These are phyloP conservation scores for Drosophila colorata DNA, from an alignment of 2,888 invertebrate genomes.

Conservation along the genomic window DNA sequence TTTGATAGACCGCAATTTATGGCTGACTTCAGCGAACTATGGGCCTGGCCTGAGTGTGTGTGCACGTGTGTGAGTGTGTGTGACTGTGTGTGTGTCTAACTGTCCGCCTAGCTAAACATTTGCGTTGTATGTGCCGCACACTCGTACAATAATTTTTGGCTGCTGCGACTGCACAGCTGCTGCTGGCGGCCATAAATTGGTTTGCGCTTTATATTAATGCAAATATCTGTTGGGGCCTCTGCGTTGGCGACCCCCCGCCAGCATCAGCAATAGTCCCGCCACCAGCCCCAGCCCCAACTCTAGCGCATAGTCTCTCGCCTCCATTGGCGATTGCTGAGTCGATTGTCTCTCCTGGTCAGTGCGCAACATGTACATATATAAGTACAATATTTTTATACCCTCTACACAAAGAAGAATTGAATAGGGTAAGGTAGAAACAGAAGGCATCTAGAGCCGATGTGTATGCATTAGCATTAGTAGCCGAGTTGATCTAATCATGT, in stretches of 20 bases:
- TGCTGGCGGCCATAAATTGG: conserved; percentile 79
- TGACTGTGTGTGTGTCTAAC: conserved; percentile 15
- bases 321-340: conserved; percentile 49
- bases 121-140: conserved; percentile 3
- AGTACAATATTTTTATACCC: conserved; percentile 40
- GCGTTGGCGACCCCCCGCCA: conserved; percentile 75
- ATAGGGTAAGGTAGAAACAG: background rate
- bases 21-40: conserved; percentile 11
- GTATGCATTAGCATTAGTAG: too few species aligned
- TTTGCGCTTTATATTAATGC: conserved; percentile 79
- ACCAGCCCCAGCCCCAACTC: conserved; percentile 6
- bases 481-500: too few species aligned
- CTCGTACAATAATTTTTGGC: conserved; percentile 30
- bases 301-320: conserved; percentile 14
- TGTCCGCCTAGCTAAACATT: conserved; percentile 37
- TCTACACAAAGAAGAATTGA: background rate
- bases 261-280: conserved; percentile 14
- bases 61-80: conserved; percentile 1
- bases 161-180: conserved; percentile 43
- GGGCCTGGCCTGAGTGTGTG: background rate
- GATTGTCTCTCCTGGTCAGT: conserved; percentile 55
- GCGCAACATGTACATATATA: conserved; percentile 33
- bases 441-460: background rate
- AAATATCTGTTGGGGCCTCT: conserved; percentile 74
- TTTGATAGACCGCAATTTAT: conserved; percentile 39